Percentiles rank a stretch among this genome's conserved stretches.
phyloP scores from a whole-genome alignment of 2,797 vertebrate genomes.

The Eidolon dupreanum region DNA sequence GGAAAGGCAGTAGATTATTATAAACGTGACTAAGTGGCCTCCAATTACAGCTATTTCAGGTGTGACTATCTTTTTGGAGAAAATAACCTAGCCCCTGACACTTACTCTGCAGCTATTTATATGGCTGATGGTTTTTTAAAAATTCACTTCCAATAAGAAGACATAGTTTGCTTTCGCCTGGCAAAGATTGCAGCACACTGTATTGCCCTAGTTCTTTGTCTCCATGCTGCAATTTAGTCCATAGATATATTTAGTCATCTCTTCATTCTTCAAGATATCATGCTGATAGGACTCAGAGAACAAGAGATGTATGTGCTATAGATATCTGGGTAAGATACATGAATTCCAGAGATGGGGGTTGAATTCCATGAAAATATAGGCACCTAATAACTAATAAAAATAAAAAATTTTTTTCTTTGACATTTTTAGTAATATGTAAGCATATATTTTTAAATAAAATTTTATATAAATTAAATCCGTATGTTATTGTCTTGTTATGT shows the following conservation, averaged over 20 bases:
- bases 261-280: neutral
- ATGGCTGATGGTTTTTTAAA: neutral
- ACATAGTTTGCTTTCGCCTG: neutral
- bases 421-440: neutral
- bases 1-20: neutral
- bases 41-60: neutral
- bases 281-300: neutral
- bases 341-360: neutral
- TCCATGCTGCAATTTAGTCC: neutral
- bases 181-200: neutral
- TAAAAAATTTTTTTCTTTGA: neutral
- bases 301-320: neutral
- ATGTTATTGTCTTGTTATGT: neutral
- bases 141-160: conserved; percentile 9
- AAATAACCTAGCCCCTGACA: neutral
- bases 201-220: neutral
- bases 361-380: neutral
- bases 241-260: neutral
- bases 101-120: neutral
- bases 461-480: neutral
- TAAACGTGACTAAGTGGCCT: neutral
- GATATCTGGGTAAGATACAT: neutral
- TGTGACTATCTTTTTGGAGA: neutral
- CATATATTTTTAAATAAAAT: neutral
- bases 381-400: neutral